Evolutionary conservation across 2,797 vertebrate species (phyloP).

Genomic region (Peromyscus nudipes): DNA sequence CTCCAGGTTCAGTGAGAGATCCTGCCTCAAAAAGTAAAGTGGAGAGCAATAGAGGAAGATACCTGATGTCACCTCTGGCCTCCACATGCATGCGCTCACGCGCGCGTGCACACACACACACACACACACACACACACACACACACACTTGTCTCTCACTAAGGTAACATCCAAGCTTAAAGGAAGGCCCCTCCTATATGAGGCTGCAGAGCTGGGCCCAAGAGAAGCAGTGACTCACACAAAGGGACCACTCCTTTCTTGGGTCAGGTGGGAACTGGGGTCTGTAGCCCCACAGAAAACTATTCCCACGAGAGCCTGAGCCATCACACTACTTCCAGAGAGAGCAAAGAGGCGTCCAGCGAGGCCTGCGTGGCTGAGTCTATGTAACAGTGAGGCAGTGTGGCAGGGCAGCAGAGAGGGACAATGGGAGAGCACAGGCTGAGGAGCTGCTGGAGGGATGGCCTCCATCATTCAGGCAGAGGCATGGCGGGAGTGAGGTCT

Average conservation of each 20-base stretch:
- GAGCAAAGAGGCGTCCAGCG: too few relatives aligned
- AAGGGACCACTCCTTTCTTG: too few relatives aligned
- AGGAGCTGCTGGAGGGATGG: not conserved
- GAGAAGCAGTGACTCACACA: not conserved
- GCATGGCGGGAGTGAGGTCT: not conserved
- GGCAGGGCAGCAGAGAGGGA: not conserved
- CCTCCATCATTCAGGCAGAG: not conserved
- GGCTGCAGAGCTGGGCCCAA: not conserved
- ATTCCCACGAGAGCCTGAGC: accelerated
- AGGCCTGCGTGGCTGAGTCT: not conserved
- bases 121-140: too few relatives aligned
- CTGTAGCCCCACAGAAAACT: not conserved
- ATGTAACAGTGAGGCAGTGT: not conserved
- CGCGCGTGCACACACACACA: too few relatives aligned
- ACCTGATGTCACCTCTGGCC: not conserved
- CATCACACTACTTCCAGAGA: not conserved
- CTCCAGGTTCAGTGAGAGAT: not conserved
- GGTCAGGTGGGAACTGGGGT: accelerated
- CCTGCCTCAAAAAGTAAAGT: not conserved
- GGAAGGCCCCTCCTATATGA: accelerated
- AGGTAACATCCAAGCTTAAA: not conserved
- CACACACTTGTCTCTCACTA: not conserved
- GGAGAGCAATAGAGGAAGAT: not conserved
- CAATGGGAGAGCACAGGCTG: not conserved
- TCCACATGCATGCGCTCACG: not conserved